Percentiles rank a stretch among this genome's conserved stretches.
Evolutionary conservation across 1,140 invertebrate species (phyloP).

Genomic region (Brachionus rotundiformis): DNA sequence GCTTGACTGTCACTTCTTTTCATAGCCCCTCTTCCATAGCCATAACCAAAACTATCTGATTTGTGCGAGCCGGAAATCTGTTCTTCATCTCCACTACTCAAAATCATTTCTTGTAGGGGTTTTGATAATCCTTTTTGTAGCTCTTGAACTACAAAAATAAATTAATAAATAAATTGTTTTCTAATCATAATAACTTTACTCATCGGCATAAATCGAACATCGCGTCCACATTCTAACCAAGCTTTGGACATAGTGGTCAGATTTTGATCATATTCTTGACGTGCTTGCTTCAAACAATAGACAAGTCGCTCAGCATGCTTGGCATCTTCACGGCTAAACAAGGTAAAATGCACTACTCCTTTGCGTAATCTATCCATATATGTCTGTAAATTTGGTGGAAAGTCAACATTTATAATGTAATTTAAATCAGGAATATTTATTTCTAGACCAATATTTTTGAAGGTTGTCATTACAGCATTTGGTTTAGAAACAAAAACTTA

Average conservation of each 20-base stretch:
- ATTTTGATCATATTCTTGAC: conserved; percentile 38
- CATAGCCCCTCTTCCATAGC: conserved; percentile 25
- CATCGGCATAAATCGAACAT: conserved; percentile 36
- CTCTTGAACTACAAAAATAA: conserved; percentile 39
- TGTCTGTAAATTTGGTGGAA: conserved; percentile 49
- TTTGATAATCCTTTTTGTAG: conserved; percentile 43
- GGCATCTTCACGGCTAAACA: conserved; percentile 38
- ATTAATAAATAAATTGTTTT: background rate
- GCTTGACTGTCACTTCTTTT: conserved; percentile 46
- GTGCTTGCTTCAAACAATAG: conserved; percentile 49
- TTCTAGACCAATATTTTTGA: conserved; percentile 51
- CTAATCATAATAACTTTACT: background rate
- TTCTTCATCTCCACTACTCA: conserved; percentile 47
- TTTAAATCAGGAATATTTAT: conserved; percentile 26
- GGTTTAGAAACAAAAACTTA: conserved; percentile 43
- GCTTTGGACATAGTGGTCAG: conserved; percentile 40
- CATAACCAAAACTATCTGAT: background rate
- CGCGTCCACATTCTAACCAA: conserved; percentile 49
- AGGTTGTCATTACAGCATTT: conserved; percentile 40
- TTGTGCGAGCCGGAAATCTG: background rate
- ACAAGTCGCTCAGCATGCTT: conserved; percentile 45
- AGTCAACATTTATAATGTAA: conserved; percentile 49
- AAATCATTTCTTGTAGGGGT: conserved; percentile 49
- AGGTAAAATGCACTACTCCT: conserved; percentile 45
- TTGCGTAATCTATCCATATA: conserved; percentile 50